Evolutionary conservation across 2,888 invertebrate genomes (phyloP).

Genomic region (Axea sp.): DNA sequence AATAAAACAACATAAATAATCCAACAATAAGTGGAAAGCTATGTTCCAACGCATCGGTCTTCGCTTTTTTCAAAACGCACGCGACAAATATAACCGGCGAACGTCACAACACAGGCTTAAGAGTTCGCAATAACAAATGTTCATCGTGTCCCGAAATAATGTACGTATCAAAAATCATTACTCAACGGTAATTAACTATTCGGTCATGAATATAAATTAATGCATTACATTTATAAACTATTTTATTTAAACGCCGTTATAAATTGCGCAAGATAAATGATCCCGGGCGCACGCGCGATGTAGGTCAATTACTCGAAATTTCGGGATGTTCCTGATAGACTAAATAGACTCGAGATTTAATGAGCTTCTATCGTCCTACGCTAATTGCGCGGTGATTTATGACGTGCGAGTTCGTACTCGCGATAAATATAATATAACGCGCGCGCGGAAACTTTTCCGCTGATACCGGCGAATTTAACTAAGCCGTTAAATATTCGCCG

Average conservation of each 20-base stretch:
- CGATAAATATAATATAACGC: conserved; percentile 61
- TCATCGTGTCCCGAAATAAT: conserved; percentile 35
- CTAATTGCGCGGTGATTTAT: conserved; percentile 64
- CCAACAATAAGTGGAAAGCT: no score
- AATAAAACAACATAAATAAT: no score
- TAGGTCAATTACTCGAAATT: conserved; percentile 62
- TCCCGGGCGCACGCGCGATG: conserved; percentile 40
- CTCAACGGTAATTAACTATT: conserved; percentile 52
- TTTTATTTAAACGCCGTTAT: conserved; percentile 53
- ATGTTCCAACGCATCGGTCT: no score
- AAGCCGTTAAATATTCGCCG: conserved; percentile 32
- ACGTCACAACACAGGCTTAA: conserved; percentile 37
- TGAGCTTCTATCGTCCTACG: conserved; percentile 63
- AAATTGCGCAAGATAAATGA: conserved; percentile 57
- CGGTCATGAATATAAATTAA: conserved; percentile 56
- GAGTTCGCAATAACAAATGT: conserved; percentile 43
- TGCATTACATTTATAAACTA: conserved; percentile 53
- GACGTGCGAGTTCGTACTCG: conserved; percentile 53
- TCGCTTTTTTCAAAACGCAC: conserved; percentile 11
- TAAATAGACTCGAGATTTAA: conserved; percentile 62
- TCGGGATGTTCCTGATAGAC: conserved; percentile 63
- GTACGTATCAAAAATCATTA: conserved; percentile 55
- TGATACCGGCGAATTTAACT: conserved; percentile 49
- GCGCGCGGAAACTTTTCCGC: conserved; percentile 48
- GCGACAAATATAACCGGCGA: conserved; percentile 47